Evolutionary conservation across 2,797 vertebrate genomes (phyloP), one percentile per base, ranked within the genome.

Genomic region (Pseudochirops cupreus): DNA sequence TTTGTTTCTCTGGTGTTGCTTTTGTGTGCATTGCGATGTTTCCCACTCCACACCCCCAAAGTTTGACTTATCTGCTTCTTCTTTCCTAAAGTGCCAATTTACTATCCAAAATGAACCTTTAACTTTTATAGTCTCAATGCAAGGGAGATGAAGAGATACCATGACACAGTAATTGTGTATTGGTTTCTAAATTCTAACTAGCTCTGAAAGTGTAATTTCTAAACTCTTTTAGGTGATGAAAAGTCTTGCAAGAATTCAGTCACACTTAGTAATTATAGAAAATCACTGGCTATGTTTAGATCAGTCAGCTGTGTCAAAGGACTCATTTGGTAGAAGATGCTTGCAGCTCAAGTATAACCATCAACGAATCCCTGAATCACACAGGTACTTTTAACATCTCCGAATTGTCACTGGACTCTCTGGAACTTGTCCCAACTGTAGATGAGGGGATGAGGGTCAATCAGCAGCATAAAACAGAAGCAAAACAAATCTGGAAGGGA

Each of bases 211-310:
- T 57, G 90, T 97, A 97, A 98, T 98, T 98, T 98, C 97, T 96
- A 98, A 95, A 92, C 95, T 93, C 94, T 97, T 97, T 97, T 96
- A 98, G 97, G 98, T 94, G 97, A 98, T 98, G 97, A 98, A 98
- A 99, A 98, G 97, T 94, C 97, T 98, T 98, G 96, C 96, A 97
- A 94, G 97, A 98, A 95, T 93, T 98, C 98, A 98, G 97, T 98
- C 98, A 98, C 98, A 98, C 97, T 98, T 98, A 95, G 97, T 98
- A 99, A 98, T 98, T 98, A 98, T 46, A 98, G 97, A 98, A 99
- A 99, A 98, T 98, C 98, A 97, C 98, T 98, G 97, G 97, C 97
- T 98, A 97, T 96, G 97, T 98, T 99, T 98, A 98, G 98, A 98
- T 98, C 97, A 98, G 94, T 98, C 97, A 95, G 67, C 97, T 98